Conservation (phyloP, 37 sponge, comb jelly and placozoan species). For the Oopsacas minuta region DNA sequence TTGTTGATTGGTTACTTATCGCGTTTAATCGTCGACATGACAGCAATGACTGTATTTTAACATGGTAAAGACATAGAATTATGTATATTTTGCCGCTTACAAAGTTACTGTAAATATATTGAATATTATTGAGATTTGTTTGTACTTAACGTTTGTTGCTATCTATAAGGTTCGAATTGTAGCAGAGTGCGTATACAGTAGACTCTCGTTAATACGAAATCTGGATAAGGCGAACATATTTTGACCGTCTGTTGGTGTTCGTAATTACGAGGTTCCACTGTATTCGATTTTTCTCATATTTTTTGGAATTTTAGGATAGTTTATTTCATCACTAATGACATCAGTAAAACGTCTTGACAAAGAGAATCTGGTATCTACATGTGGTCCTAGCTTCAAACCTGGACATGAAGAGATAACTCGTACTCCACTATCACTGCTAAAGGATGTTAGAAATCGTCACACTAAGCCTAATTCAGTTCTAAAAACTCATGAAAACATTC, state of each 20-base stretch:
- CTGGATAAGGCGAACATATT: no score
- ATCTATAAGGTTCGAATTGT: no score
- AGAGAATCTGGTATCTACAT: not conserved
- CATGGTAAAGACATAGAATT: not conserved
- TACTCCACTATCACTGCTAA: not conserved
- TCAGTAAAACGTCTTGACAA: not conserved
- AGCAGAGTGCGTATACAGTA: no score
- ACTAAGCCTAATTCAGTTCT: not conserved
- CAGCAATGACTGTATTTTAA: not conserved
- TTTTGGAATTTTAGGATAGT: not conserved
- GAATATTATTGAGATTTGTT: no score
- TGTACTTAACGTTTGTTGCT: no score
- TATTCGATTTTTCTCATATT: not conserved
- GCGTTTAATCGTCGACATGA: not conserved
- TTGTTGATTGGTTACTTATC: not conserved
- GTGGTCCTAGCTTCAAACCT: not conserved
- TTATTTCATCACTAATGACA: no score
- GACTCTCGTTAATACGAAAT: no score
- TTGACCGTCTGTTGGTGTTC: no score
- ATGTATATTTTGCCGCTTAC: no score
- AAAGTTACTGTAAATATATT: no score
- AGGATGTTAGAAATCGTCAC: not conserved
- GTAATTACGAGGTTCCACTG: no score
- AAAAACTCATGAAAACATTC: not conserved
- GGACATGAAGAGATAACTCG: conserved; percentile 8